Evolutionary conservation across 2,797 vertebrate genomes (phyloP).

Genomic region (Gallirallus australis): DNA sequence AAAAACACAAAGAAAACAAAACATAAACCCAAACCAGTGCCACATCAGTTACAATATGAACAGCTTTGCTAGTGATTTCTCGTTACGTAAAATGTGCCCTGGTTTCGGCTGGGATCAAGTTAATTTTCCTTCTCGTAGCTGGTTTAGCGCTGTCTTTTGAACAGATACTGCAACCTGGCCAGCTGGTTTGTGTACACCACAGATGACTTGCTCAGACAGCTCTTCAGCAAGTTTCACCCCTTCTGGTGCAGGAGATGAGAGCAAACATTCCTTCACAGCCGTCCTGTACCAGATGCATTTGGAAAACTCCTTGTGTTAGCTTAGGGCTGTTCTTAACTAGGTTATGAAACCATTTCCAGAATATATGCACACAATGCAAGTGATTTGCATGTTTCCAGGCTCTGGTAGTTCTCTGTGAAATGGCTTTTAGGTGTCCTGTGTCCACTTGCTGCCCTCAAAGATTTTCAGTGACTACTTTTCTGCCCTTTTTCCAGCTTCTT

Average conservation of each 20-base stretch:
- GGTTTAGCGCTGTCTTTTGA: too few species aligned
- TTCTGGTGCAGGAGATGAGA: background rate
- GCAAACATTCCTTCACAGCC: background rate
- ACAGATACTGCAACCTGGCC: background rate
- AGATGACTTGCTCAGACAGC: background rate
- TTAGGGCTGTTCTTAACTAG: background rate
- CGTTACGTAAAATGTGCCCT: background rate
- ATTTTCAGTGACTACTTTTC: background rate
- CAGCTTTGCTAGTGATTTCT: background rate
- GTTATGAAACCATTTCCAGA: background rate
- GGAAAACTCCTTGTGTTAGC: rapidly evolving
- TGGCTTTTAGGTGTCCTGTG: background rate
- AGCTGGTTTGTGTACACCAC: background rate
- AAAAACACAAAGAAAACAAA: background rate
- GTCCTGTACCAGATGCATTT: background rate
- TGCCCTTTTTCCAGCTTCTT: background rate
- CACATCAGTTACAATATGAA: background rate
- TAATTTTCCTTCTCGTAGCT: too few species aligned
- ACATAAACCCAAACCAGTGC: background rate
- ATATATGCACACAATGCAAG: background rate
- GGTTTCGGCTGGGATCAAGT: too few species aligned
- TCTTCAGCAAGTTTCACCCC: background rate
- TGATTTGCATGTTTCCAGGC: background rate
- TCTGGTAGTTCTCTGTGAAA: background rate
- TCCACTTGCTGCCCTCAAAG: background rate